Conservation (phyloP, 2,797 vertebrate species). For the Xerus rutilus region DNA sequence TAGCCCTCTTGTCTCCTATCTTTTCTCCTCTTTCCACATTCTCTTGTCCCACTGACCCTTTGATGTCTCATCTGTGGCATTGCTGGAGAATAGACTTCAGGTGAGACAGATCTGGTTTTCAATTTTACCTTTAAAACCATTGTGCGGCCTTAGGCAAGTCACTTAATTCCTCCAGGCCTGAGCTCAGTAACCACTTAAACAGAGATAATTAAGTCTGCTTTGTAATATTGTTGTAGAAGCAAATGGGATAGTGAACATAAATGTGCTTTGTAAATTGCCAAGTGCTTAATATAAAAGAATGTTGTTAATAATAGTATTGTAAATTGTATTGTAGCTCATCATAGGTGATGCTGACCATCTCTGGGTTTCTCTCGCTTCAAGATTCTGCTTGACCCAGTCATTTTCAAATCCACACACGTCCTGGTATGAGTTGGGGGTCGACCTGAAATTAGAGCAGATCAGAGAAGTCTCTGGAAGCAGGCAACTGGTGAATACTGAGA, state of each 20-base stretch:
- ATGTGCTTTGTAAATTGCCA: background rate
- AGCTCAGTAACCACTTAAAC: background rate
- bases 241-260: background rate
- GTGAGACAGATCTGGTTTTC: background rate
- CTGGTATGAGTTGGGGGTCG: background rate
- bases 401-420: background rate
- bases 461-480: slow-evolving; percentile 11
- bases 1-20: background rate
- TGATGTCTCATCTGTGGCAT: background rate
- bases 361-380: background rate
- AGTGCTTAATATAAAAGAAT: background rate
- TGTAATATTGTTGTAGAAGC: background rate
- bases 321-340: background rate
- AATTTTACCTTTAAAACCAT: background rate
- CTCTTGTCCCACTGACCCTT: background rate
- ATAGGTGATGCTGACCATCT: background rate
- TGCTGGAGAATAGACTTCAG: background rate
- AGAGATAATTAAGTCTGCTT: background rate
- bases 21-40: background rate
- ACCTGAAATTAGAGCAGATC: background rate
- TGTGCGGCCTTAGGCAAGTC: background rate
- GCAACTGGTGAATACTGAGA: background rate
- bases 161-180: slow-evolving; percentile 22
- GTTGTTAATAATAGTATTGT: background rate
- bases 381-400: background rate